Evolutionary conservation across 2,888 invertebrate genomes (phyloP).

Genomic region (Metellina segmentata): DNA sequence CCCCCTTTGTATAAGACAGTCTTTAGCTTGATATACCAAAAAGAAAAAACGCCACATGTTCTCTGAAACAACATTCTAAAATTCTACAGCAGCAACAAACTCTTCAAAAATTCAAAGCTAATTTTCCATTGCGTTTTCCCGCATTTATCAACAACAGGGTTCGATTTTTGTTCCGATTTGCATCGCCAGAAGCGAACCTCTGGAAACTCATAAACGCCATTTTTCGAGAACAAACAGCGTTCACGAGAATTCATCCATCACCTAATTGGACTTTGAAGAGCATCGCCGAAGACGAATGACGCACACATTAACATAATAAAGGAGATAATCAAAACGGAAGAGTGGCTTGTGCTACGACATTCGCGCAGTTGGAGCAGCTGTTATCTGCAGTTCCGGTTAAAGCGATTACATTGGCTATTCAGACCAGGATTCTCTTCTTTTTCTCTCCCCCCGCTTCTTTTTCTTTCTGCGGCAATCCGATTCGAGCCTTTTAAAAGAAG

Average conservation of each 20-base stretch:
- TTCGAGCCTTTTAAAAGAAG: conserved; percentile 10
- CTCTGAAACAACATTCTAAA: too few species aligned
- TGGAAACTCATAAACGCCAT: not conserved
- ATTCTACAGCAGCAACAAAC: too few species aligned
- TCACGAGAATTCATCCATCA: conserved; percentile 4
- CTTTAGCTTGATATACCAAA: too few species aligned
- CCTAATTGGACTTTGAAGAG: conserved; percentile 19
- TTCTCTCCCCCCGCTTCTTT: conserved; percentile 3
- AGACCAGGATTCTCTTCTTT: not conserved
- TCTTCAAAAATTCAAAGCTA: too few species aligned
- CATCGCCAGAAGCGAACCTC: too few species aligned
- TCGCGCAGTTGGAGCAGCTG: conserved; percentile 40
- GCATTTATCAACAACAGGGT: too few species aligned
- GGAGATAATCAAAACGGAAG: conserved; percentile 15
- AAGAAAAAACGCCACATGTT: too few species aligned
- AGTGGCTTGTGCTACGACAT: conserved; percentile 2
- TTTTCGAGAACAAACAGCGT: not conserved
- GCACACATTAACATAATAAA: conserved; percentile 27
- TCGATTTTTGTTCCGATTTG: too few species aligned
- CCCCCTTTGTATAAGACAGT: too few species aligned
- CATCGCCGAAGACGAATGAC: conserved; percentile 9
- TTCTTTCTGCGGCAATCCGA: conserved; percentile 10
- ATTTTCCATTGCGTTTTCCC: too few species aligned
- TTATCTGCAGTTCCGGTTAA: conserved; percentile 52
- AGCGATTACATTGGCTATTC: conserved; percentile 49